Evolutionary conservation across 2,888 invertebrate genomes (phyloP).

Genomic region (Tinea pellionella): DNA sequence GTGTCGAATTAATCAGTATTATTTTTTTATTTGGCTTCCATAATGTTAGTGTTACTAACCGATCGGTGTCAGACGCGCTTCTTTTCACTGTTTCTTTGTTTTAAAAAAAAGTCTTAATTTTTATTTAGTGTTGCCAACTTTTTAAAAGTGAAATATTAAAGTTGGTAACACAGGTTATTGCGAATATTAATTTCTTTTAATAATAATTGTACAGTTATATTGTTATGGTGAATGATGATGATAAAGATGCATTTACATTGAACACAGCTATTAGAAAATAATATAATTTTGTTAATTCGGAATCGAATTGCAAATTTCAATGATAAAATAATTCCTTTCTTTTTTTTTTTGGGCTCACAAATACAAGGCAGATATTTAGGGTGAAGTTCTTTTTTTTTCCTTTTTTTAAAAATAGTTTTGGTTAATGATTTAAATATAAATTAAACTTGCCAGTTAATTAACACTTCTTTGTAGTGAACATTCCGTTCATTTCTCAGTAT

Average conservation of each 20-base stretch:
- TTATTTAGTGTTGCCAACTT: not conserved
- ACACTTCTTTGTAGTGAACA: conserved; percentile 12
- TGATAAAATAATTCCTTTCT: no score
- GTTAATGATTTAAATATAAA: no score
- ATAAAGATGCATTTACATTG: no score
- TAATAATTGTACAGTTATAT: no score
- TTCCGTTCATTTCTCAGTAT: conserved; percentile 15
- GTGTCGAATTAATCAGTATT: not conserved
- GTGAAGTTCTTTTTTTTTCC: no score
- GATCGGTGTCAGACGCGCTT: not conserved
- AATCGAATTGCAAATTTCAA: no score
- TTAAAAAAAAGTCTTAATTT: not conserved
- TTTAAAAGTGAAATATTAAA: not conserved
- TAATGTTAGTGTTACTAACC: not conserved
- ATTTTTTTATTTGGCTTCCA: not conserved
- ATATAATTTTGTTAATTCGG: no score
- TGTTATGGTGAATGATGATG: no score
- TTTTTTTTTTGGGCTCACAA: no score
- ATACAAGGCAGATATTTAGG: no score
- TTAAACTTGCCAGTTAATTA: not conserved
- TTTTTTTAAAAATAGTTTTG: no score
- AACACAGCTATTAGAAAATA: no score
- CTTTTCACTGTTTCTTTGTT: not conserved
- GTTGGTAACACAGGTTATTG: not conserved
- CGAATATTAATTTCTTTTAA: not conserved